These are phyloP conservation scores for Drosophila jambulina DNA, from an alignment of 1,140 invertebrate genomes.

Conservation along the genomic window DNA sequence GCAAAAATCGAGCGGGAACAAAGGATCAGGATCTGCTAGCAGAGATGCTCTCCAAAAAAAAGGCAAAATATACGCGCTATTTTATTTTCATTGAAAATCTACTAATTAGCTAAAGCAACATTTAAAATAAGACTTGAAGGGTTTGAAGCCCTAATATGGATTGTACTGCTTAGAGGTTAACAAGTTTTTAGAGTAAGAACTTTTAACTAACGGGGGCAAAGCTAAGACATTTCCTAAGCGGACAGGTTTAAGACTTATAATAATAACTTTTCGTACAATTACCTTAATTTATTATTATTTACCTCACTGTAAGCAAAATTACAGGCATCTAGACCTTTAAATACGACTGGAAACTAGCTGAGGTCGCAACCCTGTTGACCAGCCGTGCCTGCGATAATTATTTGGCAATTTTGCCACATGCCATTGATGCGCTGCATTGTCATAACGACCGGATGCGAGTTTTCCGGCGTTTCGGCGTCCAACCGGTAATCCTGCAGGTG, in stretches of 20 bases:
- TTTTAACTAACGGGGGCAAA: too few species aligned
- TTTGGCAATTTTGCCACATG: conserved; percentile 75
- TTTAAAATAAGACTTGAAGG: background rate
- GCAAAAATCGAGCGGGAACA: conserved; percentile 4
- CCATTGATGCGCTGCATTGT: conserved; percentile 70
- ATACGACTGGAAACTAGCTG: background rate
- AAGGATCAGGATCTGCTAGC: conserved; percentile 9
- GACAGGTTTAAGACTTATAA: background rate
- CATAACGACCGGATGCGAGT: conserved; percentile 80
- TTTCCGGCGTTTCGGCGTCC: conserved; percentile 40
- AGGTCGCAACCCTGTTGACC: conserved; percentile 12
- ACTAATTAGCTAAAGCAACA: too few species aligned
- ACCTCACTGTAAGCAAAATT: background rate
- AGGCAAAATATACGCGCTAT: too few species aligned
- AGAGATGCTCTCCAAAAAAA: background rate
- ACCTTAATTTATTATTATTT: background rate
- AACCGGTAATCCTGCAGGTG: conserved; percentile 52
- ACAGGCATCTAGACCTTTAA: background rate
- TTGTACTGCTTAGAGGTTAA: background rate
- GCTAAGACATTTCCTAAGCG: too few species aligned
- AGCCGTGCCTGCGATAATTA: conserved; percentile 57
- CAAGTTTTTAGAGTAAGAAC: background rate
- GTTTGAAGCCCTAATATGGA: too few species aligned
- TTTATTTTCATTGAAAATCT: background rate
- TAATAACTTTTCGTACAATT: background rate